Percentiles rank a stretch among this genome's conserved stretches.
Conservation (phyloP, 1,140 invertebrate species). For the Acromyrmex heyeri region DNA sequence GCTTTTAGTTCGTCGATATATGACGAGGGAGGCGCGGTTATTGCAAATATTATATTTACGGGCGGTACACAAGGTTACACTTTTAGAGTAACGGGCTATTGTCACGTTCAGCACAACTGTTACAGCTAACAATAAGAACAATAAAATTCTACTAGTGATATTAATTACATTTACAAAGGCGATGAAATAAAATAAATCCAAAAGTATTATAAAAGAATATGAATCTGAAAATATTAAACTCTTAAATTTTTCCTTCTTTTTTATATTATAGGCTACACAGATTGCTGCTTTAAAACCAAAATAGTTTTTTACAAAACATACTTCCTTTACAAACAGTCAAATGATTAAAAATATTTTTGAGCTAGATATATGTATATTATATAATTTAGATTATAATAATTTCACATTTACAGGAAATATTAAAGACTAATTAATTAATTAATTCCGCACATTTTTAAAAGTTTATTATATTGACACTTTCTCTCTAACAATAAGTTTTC, state of each 20-base stretch:
- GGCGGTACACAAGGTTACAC: neutral
- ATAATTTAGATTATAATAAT: neutral
- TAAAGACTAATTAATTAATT: neutral
- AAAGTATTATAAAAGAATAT: neutral
- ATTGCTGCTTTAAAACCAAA: neutral
- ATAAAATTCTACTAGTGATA: slow-evolving; percentile 23
- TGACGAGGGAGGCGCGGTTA: slow-evolving; percentile 40
- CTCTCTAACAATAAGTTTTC: slow-evolving; percentile 1
- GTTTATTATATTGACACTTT: neutral
- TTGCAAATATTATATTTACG: slow-evolving; percentile 64
- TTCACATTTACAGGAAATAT: neutral
- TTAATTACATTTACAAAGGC: slow-evolving; percentile 27
- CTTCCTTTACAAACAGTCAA: neutral
- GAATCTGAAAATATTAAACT: slow-evolving; percentile 14
- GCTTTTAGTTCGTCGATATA: slow-evolving; percentile 40
- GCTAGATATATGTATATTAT: neutral
- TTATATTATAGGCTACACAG: neutral
- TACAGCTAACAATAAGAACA: slow-evolving; percentile 41
- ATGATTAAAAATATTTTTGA: neutral
- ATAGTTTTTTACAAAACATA: neutral
- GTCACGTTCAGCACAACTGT: slow-evolving; percentile 45
- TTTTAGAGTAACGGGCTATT: slow-evolving; percentile 39
- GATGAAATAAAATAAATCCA: neutral
- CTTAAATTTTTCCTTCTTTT: slow-evolving; percentile 7
- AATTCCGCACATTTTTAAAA: neutral